Evolutionary conservation across 2,797 vertebrate genomes (phyloP), one percentile per base, ranked within the genome.

Genomic region (Coranthus polyacanthus): DNA sequence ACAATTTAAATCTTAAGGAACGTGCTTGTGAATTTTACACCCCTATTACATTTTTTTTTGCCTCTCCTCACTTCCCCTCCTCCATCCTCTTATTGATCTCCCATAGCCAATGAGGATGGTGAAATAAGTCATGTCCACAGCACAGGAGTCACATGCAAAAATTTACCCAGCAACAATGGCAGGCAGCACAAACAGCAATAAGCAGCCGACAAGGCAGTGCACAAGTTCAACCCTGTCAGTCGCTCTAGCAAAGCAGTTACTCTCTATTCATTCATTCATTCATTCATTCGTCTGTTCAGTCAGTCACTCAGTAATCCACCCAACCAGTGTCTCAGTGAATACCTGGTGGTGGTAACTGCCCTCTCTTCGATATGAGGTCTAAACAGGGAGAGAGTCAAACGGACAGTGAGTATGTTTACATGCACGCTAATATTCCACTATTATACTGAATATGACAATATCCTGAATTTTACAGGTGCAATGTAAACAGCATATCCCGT

Each of bases 291-390:
- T 29, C 12, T 8, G 55, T 12, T n/a, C 11, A 52, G 17, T 38
- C 47, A 51, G 11, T 26, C 54, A 62, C 21, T 43, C 52, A 37
- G 37, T 46, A 24, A 38, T 74, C 54, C 75, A 79, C 24, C 50
- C 17, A 51, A 46, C 47, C 61, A 46, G 47, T n/a, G 26, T 73
- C 52, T 81, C 15, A 72, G 61, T 53, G 39, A 79, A 68, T 94
- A 94, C 94, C 94, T 94, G 94, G 82, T 94, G 94, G 79, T 95
- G 93, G 84, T 93, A 94, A 89, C 93, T 94, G 84, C 90, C 92
- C 60, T 94, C 94, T 77, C 93, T 92, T 79, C 93, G 91, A 83
- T 94, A 95, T 36, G 94, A 94, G 1, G 92, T 93, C 94, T 95
- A 82, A 83, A 93, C 79, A 85, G 76, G 82, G 77, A 84, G 66